phyloP scores from a whole-genome alignment of 2,113 vertebrate species.

The Cariama cristata region DNA sequence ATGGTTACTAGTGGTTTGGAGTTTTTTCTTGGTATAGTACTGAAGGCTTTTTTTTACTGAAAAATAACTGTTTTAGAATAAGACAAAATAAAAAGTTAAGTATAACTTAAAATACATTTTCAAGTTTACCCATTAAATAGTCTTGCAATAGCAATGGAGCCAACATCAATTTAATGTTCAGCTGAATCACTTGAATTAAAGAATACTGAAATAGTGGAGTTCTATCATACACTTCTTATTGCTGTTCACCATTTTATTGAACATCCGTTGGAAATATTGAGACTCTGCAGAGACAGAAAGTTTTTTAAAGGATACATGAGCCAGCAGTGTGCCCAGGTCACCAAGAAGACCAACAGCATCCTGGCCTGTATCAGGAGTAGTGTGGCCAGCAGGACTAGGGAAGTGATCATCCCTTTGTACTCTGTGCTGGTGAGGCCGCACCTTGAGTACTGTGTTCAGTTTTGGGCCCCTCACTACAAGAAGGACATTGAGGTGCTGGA shows the following conservation, averaged over 20 bases:
- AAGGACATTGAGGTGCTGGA: no score
- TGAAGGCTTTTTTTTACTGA: not conserved
- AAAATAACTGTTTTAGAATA: not conserved
- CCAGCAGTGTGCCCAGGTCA: no score
- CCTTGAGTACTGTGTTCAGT: no score
- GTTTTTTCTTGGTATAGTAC: not conserved
- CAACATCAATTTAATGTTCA: not conserved
- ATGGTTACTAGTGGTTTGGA: rapidly evolving
- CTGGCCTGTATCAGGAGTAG: no score
- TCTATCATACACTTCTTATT: not conserved
- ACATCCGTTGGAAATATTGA: not conserved
- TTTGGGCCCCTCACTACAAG: no score
- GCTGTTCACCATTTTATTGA: not conserved
- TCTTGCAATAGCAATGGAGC: not conserved
- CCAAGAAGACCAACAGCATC: no score
- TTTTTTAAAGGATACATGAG: not conserved
- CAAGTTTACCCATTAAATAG: not conserved
- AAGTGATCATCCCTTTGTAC: no score
- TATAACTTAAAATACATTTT: not conserved
- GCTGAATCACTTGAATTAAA: not conserved
- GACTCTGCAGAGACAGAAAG: not conserved
- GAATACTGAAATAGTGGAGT: not conserved
- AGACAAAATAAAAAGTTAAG: not conserved
- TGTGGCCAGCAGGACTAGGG: no score
- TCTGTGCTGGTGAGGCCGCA: no score